Evolutionary conservation across 30 jellyfish, hydroid and myxozoan species (phyloP), one percentile per base, ranked within the genome.

Genomic region (Morbakka virulenta): DNA sequence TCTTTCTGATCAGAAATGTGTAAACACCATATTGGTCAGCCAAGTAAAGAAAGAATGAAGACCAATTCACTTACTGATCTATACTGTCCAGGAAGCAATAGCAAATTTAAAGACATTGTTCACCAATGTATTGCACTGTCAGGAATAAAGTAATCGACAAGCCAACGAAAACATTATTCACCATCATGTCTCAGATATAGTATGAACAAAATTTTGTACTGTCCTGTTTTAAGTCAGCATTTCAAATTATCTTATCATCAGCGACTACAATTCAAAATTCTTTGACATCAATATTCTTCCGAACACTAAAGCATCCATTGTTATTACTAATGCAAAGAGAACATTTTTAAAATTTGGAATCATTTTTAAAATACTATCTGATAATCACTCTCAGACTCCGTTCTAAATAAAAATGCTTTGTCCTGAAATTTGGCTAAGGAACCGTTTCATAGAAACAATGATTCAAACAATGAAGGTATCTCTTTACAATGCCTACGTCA

Each of bases 191-290:
- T n/a, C n/a, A n/a, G n/a, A n/a, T n/a, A n/a, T n/a, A n/a, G n/a
- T n/a, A 34, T 76, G 87, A 83, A 20, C n/a, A 22, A 77, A 77
- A 62, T 64, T 64, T 35, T 81, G 48, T 0, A 64, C 89, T 33
- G 89, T 47, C 32, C 83, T 67, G 35, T 81, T 81, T 81, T 81
- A 52, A 24, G 47, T 13, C 27, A 4, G n/a, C n/a, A n/a, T n/a
- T n/a, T n/a, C n/a, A n/a, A n/a, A 74, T 67, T 74, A 28, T 20
- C 62, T 74, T 48, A 50, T 74, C 51, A 48, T 79, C 20, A 52
- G 76, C 32, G 90, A 66, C 52, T 79, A 67, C 84, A 79, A 82
- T 64, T 66, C 85, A 32, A 65, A n/a, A n/a, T n/a, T n/a, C n/a
- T n/a, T n/a, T n/a, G n/a, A n/a, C n/a, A n/a, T n/a, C n/a, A n/a